phyloP scores from a whole-genome alignment of 2,797 vertebrate genomes.

The Ptychadena robeensis region DNA sequence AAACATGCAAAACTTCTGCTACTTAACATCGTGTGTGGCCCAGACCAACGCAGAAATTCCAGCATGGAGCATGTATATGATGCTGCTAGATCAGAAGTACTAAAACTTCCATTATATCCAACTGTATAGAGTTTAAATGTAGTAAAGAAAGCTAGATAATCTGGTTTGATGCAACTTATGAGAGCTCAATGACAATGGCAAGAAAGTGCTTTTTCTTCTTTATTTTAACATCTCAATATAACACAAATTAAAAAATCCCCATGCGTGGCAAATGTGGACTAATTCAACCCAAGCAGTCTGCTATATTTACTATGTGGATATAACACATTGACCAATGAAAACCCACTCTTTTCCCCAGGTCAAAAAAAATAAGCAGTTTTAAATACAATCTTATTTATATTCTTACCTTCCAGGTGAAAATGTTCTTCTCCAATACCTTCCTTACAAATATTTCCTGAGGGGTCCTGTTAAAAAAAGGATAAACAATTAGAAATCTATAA shows the following conservation, averaged over 20 bases:
- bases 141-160: not conserved
- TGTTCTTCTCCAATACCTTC: conserved; percentile 86
- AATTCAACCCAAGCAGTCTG: no score
- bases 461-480: conserved; percentile 75
- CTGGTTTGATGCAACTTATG: not conserved
- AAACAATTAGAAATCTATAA: not conserved
- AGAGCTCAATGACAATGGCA: no score
- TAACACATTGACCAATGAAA: no score
- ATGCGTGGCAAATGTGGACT: no score
- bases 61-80: not conserved
- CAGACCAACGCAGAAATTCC: not conserved
- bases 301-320: no score
- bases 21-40: conserved; percentile 23
- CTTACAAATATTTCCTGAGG: conserved; percentile 84
- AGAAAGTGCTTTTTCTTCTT: no score
- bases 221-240: no score
- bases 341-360: no score
- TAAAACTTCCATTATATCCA: not conserved
- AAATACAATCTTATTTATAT: not conserved
- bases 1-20: not conserved
- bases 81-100: not conserved
- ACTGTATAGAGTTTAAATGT: not conserved
- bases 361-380: not conserved
- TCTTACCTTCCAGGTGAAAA: conserved; percentile 92
- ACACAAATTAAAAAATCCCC: no score